Base-by-base conservation (phyloP, 1,140 invertebrate species). In the Penaeus japonicus region DNA sequence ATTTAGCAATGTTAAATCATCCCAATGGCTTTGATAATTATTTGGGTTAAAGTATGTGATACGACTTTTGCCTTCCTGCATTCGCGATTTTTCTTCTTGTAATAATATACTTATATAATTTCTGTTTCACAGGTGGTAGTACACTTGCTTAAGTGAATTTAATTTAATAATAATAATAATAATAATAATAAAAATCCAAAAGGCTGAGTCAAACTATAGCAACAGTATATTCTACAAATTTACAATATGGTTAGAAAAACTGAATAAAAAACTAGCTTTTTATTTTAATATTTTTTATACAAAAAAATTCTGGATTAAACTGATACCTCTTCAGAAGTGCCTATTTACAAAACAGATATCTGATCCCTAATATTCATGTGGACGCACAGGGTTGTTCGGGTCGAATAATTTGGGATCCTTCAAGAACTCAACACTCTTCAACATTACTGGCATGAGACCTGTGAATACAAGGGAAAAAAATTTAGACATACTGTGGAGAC, bases 351-450 rank as follows among this genome's bases (percentile, higher is more conserved):
- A 47, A 47, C n/a, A 4, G 15, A n/a, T 35, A 35, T 20, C 30
- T 18, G 12, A 47, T 32, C 4, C n/a, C 84, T 91, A 92, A 85
- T 89, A 90, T 54, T 92, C 91, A 89, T 98, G 97, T 4, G 96
- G 95, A 91, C 96, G 94, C 24, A 97, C 92, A 10, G 97, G 97
- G 87, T 94, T 94, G 91, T 97, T 96, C 0, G 96, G 96, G 93
- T 98, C 95, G 93, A 97, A 98, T 20, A 98, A 92, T 92, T 96
- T 95, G 47, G 97, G 97, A 93, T 98, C 97, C 88, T 95, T 94
- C 2, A 96, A 91, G 92, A 95, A 98, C 75, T 94, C 93, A 53
- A 95, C 93, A 87, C 96, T 95, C 92, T 98, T 98, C 73, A 95
- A 93, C 91, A 96, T 95, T 77, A 93, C 93, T 0, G 95, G 94